A percentile compares a stretch with the other conserved stretches of the same genome.
These are phyloP conservation scores for Chrysolina americana DNA, from an alignment of 2,888 invertebrate genomes.

Conservation along the genomic window DNA sequence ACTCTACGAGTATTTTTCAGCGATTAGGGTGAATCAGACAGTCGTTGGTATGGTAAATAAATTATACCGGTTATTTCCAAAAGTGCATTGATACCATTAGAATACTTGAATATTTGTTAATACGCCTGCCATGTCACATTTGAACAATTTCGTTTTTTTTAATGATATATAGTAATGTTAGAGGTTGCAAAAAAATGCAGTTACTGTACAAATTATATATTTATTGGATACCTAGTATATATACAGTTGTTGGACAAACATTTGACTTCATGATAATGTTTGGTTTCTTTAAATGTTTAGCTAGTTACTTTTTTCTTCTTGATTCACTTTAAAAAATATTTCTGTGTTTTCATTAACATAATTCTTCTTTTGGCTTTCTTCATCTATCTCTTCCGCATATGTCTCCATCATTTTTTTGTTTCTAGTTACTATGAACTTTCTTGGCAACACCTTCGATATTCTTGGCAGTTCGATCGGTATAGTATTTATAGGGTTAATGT, in stretches of 20 bases:
- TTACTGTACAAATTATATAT: too few relatives aligned
- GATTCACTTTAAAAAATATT: background rate
- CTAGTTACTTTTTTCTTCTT: background rate
- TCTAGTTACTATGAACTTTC: background rate
- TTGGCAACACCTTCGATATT: conserved; percentile 3
- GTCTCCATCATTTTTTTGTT: background rate
- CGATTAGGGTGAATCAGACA: too few relatives aligned
- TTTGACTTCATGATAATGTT: background rate
- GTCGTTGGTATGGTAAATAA: too few relatives aligned
- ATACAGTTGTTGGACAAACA: conserved; percentile 3
- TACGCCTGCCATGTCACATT: too few relatives aligned
- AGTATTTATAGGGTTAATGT: background rate
- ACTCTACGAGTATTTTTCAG: too few relatives aligned
- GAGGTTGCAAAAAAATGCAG: background rate
- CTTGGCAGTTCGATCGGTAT: background rate
- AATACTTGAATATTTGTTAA: too few relatives aligned
- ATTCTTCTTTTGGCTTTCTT: background rate
- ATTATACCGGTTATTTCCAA: too few relatives aligned
- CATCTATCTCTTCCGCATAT: background rate
- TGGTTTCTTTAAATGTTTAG: background rate
- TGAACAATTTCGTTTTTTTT: too few relatives aligned
- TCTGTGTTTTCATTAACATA: background rate
- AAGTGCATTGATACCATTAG: too few relatives aligned
- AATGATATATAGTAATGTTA: background rate
- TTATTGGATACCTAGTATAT: too few relatives aligned